Conservation (phyloP, 2,888 invertebrate species). For the Leuctra nigra region DNA sequence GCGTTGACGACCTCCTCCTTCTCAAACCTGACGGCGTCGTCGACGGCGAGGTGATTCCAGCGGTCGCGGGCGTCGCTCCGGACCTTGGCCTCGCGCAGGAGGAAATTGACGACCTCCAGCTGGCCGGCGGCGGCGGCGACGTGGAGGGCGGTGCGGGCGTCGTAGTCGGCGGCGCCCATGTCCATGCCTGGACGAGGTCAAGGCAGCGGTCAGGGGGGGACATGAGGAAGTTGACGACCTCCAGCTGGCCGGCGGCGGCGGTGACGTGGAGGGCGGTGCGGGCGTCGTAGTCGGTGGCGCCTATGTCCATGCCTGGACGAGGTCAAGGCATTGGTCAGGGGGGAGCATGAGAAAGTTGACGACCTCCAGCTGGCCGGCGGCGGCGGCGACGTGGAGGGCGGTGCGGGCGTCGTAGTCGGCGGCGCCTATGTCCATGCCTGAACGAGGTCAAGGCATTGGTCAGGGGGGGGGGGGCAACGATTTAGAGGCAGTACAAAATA, state of each 20-base stretch:
- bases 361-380: slow-evolving; percentile 45
- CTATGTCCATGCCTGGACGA: slow-evolving; percentile 43
- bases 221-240: slow-evolving; percentile 43
- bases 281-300: slow-evolving; percentile 48
- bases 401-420: slow-evolving; percentile 49
- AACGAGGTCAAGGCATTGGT: no score
- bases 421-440: slow-evolving; percentile 43
- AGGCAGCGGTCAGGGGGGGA: no score
- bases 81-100: slow-evolving; percentile 41
- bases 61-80: slow-evolving; percentile 38
- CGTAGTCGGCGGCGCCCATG: slow-evolving; percentile 46
- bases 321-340: no score
- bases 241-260: slow-evolving; percentile 46
- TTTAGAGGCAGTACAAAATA: no score
- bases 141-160: slow-evolving; percentile 48
- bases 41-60: neutral
- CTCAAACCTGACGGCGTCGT: neutral
- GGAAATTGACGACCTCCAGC: slow-evolving; percentile 40
- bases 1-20: neutral
- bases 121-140: slow-evolving; percentile 49
- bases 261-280: slow-evolving; percentile 49
- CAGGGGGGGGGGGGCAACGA: no score
- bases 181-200: slow-evolving; percentile 42
- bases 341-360: slow-evolving; percentile 43
- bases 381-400: slow-evolving; percentile 47